Conservation (phyloP, 2,113 vertebrate genomes). For the Otolemur garnettii region DNA sequence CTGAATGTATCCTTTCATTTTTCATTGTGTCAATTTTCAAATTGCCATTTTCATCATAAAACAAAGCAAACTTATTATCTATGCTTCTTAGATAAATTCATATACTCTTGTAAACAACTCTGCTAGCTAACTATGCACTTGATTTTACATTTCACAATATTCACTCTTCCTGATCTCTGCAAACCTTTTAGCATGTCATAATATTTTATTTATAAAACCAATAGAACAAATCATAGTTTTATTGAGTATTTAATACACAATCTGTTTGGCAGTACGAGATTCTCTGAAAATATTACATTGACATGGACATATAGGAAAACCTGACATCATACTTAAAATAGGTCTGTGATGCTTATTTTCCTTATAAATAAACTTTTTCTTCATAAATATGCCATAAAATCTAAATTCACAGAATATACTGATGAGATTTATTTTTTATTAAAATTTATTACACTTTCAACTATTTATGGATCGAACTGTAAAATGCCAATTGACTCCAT, state of each 20-base stretch:
- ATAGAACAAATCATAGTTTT: conserved; percentile 59
- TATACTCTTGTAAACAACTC: not conserved
- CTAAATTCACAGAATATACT: conserved; percentile 52
- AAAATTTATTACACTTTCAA: not conserved
- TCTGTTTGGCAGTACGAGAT: conserved; percentile 29
- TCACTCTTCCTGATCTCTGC: not conserved
- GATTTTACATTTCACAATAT: not conserved
- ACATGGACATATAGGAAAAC: conserved; percentile 20
- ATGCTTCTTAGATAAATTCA: not conserved
- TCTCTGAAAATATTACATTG: not conserved
- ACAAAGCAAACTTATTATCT: not conserved
- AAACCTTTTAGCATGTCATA: not conserved
- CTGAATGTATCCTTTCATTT: not conserved
- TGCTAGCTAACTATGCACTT: not conserved
- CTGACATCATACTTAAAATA: conserved; percentile 54
- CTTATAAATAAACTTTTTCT: conserved; percentile 15
- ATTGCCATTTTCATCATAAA: not conserved
- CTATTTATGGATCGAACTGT: not conserved
- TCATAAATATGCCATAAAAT: conserved; percentile 40
- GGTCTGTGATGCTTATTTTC: conserved; percentile 53
- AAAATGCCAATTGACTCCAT: not conserved
- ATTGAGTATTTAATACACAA: conserved; percentile 42
- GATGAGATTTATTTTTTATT: not conserved
- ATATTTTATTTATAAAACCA: not conserved
- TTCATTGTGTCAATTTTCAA: not conserved